Percentiles rank a stretch among this genome's conserved stretches.
Evolutionary conservation across 2,113 vertebrate species (phyloP).

Genomic region (Myiozetetes cayanensis): DNA sequence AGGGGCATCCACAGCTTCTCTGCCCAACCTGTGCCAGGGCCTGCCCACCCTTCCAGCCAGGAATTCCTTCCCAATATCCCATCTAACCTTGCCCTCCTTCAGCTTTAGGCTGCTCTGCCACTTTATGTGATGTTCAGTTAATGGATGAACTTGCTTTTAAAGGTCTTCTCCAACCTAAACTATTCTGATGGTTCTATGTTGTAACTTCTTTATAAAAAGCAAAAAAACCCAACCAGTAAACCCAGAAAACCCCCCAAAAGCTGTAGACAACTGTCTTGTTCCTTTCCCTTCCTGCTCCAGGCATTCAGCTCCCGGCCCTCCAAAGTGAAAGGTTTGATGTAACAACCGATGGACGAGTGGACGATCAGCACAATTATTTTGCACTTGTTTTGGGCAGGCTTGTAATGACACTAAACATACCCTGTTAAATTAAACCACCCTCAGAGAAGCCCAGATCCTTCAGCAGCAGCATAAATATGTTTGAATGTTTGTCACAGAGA

Average conservation of each 20-base stretch:
- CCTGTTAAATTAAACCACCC: conserved; percentile 35
- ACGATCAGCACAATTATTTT: neutral
- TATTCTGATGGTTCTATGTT: neutral
- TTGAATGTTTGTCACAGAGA: conserved; percentile 72
- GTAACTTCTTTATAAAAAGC: neutral
- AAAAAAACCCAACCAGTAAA: neutral
- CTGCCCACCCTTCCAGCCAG: neutral
- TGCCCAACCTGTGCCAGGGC: neutral
- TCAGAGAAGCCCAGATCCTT: conserved; percentile 38
- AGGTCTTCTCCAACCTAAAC: neutral
- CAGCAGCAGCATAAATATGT: conserved; percentile 64
- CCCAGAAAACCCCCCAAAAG: accelerated
- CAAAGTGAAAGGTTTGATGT: neutral
- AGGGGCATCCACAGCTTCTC: neutral
- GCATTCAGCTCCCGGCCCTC: neutral
- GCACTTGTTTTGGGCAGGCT: conserved; percentile 23
- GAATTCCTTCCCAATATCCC: neutral
- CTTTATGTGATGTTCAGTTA: neutral
- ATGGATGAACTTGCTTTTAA: neutral
- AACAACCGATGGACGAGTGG: neutral
- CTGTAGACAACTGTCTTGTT: neutral
- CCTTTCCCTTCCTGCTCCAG: neutral
- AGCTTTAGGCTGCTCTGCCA: neutral
- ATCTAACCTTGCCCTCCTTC: neutral
- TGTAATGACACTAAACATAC: conserved; percentile 53